phyloP scores from a whole-genome alignment of 2,797 vertebrate species.

The Sphenopsis melanotis region DNA sequence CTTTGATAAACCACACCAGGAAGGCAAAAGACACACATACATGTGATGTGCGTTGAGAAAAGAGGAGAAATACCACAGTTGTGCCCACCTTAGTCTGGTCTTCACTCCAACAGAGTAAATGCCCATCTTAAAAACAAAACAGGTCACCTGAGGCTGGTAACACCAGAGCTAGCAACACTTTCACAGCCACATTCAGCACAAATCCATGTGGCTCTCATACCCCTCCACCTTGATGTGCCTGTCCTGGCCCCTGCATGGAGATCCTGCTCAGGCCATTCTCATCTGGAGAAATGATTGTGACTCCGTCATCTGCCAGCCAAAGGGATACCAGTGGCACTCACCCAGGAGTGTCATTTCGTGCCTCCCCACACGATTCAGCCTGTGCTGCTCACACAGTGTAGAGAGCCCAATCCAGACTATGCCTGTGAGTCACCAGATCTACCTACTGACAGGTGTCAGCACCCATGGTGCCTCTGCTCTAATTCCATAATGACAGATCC shows the following conservation, averaged over 20 bases:
- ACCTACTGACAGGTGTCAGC: neutral
- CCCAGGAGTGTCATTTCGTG: neutral
- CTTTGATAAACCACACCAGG: neutral
- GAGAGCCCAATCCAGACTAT: neutral
- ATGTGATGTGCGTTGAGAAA: neutral
- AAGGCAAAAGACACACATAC: neutral
- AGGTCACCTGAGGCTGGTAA: neutral
- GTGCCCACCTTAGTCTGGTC: neutral
- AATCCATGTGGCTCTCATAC: accelerated
- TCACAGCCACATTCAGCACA: neutral
- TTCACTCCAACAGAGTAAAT: neutral
- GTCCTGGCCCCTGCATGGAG: neutral
- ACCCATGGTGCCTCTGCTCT: neutral
- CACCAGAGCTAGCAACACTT: neutral
- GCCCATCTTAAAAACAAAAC: neutral
- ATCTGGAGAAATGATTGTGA: neutral
- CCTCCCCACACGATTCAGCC: accelerated
- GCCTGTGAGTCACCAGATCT: neutral
- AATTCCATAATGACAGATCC: accelerated
- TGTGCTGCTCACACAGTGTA: neutral
- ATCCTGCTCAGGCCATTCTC: neutral
- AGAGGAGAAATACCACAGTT: neutral
- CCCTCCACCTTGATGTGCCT: neutral
- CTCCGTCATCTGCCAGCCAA: neutral
- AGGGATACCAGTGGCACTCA: neutral